Evolutionary conservation across 2,797 vertebrate genomes (phyloP), one percentile per base, ranked within the genome.

Genomic region (Sebastes itinus): DNA sequence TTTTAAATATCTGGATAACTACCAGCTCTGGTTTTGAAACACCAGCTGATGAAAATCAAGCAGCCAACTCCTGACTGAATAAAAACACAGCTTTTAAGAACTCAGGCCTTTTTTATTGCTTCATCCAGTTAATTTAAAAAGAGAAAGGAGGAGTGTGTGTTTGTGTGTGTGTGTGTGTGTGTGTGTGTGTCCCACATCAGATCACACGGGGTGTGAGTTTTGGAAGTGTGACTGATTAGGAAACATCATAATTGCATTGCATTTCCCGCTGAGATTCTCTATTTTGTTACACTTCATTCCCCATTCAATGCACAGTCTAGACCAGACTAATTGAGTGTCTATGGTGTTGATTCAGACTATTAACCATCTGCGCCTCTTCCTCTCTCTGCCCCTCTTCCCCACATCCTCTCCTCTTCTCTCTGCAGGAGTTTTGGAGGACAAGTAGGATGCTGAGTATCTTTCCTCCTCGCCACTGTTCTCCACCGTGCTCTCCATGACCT

Each of bases 361-460:
- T 90, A 91, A 92, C 91, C 91, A 88, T 92, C 87, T 90, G 89
- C 25, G 27, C 75, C 64, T 82, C 75, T 76, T 9, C 18, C 67
- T 63, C 72, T 33, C 52, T 77, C 69, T 71, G 18, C 28, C 66
- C 7, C 58, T 75, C 62, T 18, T 25, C 59, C 42, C 42, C 73
- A 2, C n/a, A 56, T 54, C 25, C 7, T 13, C n/a, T 33, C 58
- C 25, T 72, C 73, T 71, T 71, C 27, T 60, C 82, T 87, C 74
- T 83, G 54, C 84, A 94, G 94, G 91, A 89, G 86, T 89, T 89
- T 90, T 83, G 90, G 88, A 87, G 84, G 84, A 84, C 84, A 61
- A 94, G 87, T 95, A 95, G 92, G 92, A 96, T 96, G 95, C 94
- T 93, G 93, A 94, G 90, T 87, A 84, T 77, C 82, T 90, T 85